Base-by-base conservation (phyloP, 64 coral and sea anemone genomes). In the Montipora capricornis region DNA sequence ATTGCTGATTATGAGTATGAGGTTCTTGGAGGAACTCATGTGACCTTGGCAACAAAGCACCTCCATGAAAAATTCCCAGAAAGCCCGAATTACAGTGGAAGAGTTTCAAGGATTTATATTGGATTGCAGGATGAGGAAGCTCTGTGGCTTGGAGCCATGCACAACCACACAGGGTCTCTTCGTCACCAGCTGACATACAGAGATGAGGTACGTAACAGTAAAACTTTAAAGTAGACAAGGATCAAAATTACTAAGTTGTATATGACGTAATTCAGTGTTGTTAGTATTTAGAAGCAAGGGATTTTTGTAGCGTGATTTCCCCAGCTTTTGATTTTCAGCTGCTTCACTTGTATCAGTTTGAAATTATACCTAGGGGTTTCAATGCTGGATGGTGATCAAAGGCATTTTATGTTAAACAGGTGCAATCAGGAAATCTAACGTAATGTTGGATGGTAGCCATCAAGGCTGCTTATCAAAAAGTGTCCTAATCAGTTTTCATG, bases 161-260 rank as follows among this genome's bases (percentile, higher is more conserved):
- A 93, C 84, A 93, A 93, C 59, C 73, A 87, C 57, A 87, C 91
- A 29, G 92, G 92, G n/a, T 26, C 73, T 17, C 88, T 88, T 58
- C 83, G 92, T 58, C 92, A 93, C 80, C 57, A 68, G 1, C 82
- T 93, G 2, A 88, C 92, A 17, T 93, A 62, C 57, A 71, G 79
- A 80, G 84, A 88, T 82, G 73, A 88, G 92, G 92, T 87, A 91
- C 13, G 49, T 86, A 15, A 51, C 59, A 4, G 29, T 67, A 20
- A 45, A 67, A 29, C 14, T 22, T 48, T 67, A 15, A 70, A 44
- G n/a, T 67, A 86, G 62, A 1, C 62, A 67, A 15, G 4, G 16
- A 14, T 67, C 62, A 67, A 67, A 4, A 15, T 67, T 67, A 67
- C 62, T 67, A 0, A 66, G 62, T 67, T 9, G 52, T 55, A 55